Conservation (phyloP, 2,888 invertebrate genomes). For the Dromius quadrimaculatus region DNA sequence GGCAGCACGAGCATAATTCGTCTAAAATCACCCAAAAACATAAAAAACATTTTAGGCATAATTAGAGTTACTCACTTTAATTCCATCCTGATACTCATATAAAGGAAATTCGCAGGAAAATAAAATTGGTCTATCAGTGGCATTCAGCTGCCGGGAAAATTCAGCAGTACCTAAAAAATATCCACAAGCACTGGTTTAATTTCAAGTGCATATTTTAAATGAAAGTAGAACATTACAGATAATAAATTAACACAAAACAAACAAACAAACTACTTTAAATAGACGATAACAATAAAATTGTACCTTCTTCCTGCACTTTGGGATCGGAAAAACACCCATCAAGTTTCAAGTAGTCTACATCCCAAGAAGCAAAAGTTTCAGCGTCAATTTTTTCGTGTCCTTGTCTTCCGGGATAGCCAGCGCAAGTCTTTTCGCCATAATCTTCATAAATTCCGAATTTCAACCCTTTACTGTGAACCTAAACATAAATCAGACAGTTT, state of each 20-base stretch:
- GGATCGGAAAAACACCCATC: neutral
- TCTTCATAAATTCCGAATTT: conserved; percentile 88
- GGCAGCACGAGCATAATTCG: conserved; percentile 71
- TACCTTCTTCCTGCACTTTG: neutral
- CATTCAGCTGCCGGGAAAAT: neutral
- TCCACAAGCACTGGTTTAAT: neutral
- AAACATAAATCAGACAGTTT: conserved; percentile 29
- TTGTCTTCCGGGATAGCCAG: conserved; percentile 81
- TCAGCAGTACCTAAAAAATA: neutral
- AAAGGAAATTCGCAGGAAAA: neutral
- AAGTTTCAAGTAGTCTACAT: conserved; percentile 81
- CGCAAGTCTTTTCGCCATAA: conserved; percentile 82
- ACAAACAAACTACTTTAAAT: neutral
- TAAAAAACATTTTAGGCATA: neutral
- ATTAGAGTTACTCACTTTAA: conserved; percentile 2
- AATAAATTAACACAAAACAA: neutral
- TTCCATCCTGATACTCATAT: neutral
- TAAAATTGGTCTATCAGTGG: neutral
- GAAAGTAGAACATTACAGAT: neutral
- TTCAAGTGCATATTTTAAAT: neutral
- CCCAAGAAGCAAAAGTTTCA: conserved; percentile 72
- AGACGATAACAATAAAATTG: neutral
- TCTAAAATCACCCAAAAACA: conserved; percentile 65
- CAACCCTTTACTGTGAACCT: conserved; percentile 80
- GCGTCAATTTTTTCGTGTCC: conserved; percentile 69